Percentiles rank a stretch among this genome's conserved stretches.
phyloP scores from a whole-genome alignment of 2,888 invertebrate genomes.

The Ophion costatus region DNA sequence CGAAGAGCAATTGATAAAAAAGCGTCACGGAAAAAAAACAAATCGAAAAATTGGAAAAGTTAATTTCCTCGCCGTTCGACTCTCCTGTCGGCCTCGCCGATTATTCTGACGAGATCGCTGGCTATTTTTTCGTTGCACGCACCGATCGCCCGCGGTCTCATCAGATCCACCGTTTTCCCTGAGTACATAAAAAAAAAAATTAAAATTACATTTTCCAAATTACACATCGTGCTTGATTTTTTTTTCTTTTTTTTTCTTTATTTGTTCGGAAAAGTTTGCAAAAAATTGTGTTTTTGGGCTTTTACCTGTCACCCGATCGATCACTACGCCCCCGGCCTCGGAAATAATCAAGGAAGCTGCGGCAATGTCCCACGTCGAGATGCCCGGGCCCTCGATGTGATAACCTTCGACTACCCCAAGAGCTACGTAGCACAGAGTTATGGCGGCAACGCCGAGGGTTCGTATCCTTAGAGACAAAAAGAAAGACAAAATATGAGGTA shows the following conservation, averaged over 20 bases:
- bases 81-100: constrained; percentile 84
- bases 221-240: not conserved
- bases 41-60: not conserved
- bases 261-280: not conserved
- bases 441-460: constrained; percentile 90
- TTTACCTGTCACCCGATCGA: constrained; percentile 84
- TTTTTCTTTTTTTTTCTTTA: not conserved
- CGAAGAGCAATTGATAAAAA: not conserved
- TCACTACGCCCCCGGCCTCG: constrained; percentile 91
- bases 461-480: constrained; percentile 84
- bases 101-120: constrained; percentile 83
- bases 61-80: constrained; percentile 67
- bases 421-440: constrained; percentile 90
- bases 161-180: constrained; percentile 85
- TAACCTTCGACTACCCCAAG: constrained; percentile 89
- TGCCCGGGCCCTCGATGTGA: constrained; percentile 88
- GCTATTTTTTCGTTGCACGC: constrained; percentile 85
- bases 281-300: constrained; percentile 1
- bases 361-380: constrained; percentile 92
- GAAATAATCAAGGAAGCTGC: constrained; percentile 90
- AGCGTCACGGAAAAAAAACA: constrained; percentile 1
- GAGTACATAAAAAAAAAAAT: not conserved
- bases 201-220: not conserved
- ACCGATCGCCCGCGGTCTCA: constrained; percentile 86
- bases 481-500: constrained; percentile 71